A percentile compares a stretch with the other conserved stretches of the same genome.
phyloP scores from a whole-genome alignment of 2,113 vertebrate genomes.

The Pituophis catenifer region DNA sequence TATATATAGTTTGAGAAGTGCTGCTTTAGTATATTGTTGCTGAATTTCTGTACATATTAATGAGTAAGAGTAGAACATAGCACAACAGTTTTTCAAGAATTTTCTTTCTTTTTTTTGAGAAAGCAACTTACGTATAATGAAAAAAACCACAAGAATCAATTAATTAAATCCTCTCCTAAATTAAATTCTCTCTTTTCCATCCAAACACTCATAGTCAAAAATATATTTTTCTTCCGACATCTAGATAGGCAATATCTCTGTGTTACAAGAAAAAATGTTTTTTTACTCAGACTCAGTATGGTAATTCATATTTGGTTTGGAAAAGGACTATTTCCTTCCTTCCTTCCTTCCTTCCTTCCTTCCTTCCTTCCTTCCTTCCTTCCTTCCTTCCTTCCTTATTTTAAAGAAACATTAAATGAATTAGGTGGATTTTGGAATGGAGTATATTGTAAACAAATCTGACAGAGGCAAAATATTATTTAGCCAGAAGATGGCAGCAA shows the following conservation, averaged over 20 bases:
- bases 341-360: too few relatives aligned
- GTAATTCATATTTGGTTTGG: not conserved
- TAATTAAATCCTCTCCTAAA: not conserved
- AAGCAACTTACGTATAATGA: not conserved
- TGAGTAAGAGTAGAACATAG: not conserved
- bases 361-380: too few relatives aligned
- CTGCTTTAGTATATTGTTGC: not conserved
- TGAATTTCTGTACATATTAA: not conserved
- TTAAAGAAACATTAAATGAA: not conserved
- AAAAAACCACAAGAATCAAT: not conserved
- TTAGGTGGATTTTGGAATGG: not conserved
- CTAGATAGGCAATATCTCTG: not conserved
- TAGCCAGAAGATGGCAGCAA: slow-evolving; percentile 70
- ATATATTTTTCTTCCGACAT: not conserved
- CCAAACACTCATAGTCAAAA: not conserved
- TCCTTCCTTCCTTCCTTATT: not conserved
- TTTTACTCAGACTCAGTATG: not conserved
- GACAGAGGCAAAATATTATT: not conserved
- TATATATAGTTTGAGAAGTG: not conserved
- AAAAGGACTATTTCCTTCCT: not conserved
- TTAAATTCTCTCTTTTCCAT: not conserved
- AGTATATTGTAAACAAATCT: accelerated
- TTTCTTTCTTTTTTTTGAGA: not conserved
- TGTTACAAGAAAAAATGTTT: not conserved
- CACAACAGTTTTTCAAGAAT: not conserved